Evolutionary conservation across 2,113 vertebrate genomes (phyloP), one percentile per base, ranked within the genome.

Genomic region (Menidia beryllina): DNA sequence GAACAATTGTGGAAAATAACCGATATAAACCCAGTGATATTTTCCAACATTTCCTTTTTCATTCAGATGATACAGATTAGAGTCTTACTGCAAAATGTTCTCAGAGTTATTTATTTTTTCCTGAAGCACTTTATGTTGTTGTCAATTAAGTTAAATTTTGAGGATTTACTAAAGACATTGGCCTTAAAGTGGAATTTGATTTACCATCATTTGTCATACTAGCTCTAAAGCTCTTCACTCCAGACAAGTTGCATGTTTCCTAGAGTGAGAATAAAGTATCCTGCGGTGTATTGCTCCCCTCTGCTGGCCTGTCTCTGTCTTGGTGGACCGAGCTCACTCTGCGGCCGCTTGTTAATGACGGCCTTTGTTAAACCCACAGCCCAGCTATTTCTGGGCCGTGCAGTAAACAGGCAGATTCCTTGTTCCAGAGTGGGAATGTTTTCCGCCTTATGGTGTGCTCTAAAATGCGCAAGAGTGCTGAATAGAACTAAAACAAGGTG

Each of bases 291-390:
- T 25, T 72, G 70, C 83, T 76, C 70, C 79, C 80, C 80, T 71
- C 77, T 87, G 88, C 79, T 73, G 79, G 85, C 34, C 45, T 26
- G 21, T 55, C 65, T 60, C 75, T 19, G 67, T 68, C 64, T 58
- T 19, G 36, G 63, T 78, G 38, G 53, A 82, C 84, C 61, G 79
- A 75, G 86, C 77, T 90, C 75, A 36, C 63, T 72, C 75, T 20
- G 68, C 52, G 82, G 68, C 54, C 64, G 82, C 59, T 62, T 26
- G 79, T 87, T 92, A 93, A 93, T 93, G 83, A 91, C 50, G 34
- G 83, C 86, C 89, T 92, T 93, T 91, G 90, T 92, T 92, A 93
- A 92, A 93, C 79, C 92, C 91, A 87, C 91, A 89, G 87, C 74
- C 24, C 45, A 72, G 76, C 89, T 94, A 92, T 93, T 92, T 91